A percentile compares a stretch with the other conserved stretches of the same genome.
Conservation (phyloP, 2,888 invertebrate species). For the Drosophila maculinotata region DNA sequence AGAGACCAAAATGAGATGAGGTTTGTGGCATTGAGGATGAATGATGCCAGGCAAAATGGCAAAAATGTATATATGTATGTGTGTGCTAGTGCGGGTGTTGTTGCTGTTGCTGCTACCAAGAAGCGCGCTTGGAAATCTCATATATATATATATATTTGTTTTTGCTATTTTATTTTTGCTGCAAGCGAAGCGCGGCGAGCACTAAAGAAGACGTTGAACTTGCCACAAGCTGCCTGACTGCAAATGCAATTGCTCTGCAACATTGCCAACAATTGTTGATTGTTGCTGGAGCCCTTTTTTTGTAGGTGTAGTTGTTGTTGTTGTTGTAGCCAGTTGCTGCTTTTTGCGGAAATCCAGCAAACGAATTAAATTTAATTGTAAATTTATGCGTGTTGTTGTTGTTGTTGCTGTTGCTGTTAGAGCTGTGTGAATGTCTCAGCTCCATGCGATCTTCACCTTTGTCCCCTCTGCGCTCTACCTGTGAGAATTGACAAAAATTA, state of each 20-base stretch:
- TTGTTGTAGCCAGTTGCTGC: conserved; percentile 5
- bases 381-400: conserved; percentile 73
- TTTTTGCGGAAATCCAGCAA: conserved; percentile 74
- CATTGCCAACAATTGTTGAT: conserved; percentile 54
- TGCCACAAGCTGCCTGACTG: conserved; percentile 52
- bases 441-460: conserved; percentile 73
- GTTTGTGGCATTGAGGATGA: conserved; percentile 43
- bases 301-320: conserved; percentile 16
- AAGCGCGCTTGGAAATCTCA: conserved; percentile 76
- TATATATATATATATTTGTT: conserved; percentile 24
- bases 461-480: conserved; percentile 50
- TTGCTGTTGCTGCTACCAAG: conserved; percentile 63
- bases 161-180: conserved; percentile 45
- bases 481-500: conserved; percentile 80
- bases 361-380: conserved; percentile 81
- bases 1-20: conserved; percentile 22
- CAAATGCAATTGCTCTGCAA: conserved; percentile 35
- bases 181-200: conserved; percentile 69
- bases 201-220: conserved; percentile 77
- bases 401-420: conserved; percentile 18
- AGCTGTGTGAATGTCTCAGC: conserved; percentile 52
- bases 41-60: conserved; percentile 32
- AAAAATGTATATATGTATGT: conserved; percentile 5
- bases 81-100: conserved; percentile 24
- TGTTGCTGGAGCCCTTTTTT: conserved; percentile 52